Evolutionary conservation across 2,888 invertebrate genomes (phyloP), one percentile per base, ranked within the genome.

Genomic region (Arrhopalites spinosus): DNA sequence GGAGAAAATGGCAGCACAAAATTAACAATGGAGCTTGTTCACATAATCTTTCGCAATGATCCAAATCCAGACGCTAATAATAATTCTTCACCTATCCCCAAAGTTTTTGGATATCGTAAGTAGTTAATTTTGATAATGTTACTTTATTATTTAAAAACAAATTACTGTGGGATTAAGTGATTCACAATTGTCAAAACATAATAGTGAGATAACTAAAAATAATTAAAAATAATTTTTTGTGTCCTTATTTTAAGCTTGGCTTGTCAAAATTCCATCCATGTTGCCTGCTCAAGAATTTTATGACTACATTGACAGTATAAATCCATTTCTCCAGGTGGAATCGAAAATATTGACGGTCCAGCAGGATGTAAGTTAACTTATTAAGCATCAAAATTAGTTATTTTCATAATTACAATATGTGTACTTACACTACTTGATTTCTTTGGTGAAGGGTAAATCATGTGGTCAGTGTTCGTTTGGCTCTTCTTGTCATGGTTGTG

Each of bases 401-500:
- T n/a, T n/a, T n/a, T n/a, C n/a, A n/a, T n/a, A n/a, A n/a, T n/a
- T n/a, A n/a, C n/a, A n/a, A n/a, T n/a, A n/a, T 69, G 30, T 73
- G 71, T 45, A 17, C 23, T 17, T n/a, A n/a, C n/a, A n/a, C n/a
- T n/a, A n/a, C n/a, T n/a, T n/a, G n/a, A n/a, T n/a, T n/a, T n/a
- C n/a, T 75, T 23, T 70, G 27, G 76, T 79, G 15, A 82, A 90
- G 89, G 90, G 89, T 73, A 86, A 87, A 78, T 87, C 85, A 75
- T 90, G 90, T 83, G 89, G 89, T 15, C 86, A 89, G 1, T 90
- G 90, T 83, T 85, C 88, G 80, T 89, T 87, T 83, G 86, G 86
- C 11, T 84, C 85, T 7, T 88, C 88, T 82, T 90, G 90, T 82
- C 85, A 86, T 8, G 90, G 90, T 17, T 90, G 90, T 83, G 85